Evolutionary conservation across 2,113 vertebrate genomes (phyloP).

Genomic region (Pomatorhinus ruficollis): DNA sequence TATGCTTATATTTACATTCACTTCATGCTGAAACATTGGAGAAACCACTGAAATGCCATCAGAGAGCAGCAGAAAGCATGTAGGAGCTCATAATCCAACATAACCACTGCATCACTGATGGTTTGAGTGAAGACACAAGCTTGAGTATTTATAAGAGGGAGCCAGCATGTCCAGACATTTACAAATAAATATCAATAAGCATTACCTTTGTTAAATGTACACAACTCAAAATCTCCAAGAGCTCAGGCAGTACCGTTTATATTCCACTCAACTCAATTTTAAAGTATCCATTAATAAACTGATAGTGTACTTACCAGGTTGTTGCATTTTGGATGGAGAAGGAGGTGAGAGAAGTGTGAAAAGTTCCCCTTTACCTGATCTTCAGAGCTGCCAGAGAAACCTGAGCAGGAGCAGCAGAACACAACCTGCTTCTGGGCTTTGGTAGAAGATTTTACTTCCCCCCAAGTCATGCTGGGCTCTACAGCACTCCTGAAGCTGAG

Average conservation of each 20-base stretch:
- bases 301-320: neutral
- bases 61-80: constrained; percentile 55
- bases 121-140: constrained; percentile 40
- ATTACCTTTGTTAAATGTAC: neutral
- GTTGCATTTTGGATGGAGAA: neutral
- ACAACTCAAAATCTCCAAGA: neutral
- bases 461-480: neutral
- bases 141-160: constrained; percentile 52
- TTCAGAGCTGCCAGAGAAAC: neutral
- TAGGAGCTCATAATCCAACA: constrained; percentile 64
- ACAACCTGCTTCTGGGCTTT: neutral
- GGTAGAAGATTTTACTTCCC: neutral
- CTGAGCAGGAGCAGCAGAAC: neutral
- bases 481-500: neutral
- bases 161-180: neutral
- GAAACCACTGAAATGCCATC: constrained; percentile 63
- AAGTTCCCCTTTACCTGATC: neutral
- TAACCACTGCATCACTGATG: constrained; percentile 71
- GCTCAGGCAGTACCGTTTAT: neutral
- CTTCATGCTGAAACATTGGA: constrained; percentile 40
- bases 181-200: constrained; percentile 1
- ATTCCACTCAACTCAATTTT: neutral
- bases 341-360: neutral
- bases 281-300: neutral
- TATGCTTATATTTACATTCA: constrained; percentile 74